Conservation (phyloP, 2,797 vertebrate species). For the Sciaenops ocellatus region DNA sequence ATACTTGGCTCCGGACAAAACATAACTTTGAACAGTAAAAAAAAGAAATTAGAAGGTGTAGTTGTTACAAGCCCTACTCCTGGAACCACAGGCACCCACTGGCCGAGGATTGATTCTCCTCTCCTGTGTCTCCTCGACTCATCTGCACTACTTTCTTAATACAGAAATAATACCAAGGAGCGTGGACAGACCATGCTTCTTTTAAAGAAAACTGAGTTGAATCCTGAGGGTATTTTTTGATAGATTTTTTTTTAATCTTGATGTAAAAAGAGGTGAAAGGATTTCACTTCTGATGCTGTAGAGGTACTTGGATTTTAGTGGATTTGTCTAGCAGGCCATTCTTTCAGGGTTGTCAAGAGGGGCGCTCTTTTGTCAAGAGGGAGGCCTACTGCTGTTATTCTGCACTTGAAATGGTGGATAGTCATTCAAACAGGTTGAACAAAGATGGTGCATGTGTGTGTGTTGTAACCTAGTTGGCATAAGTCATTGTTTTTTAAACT, state of each 20-base stretch:
- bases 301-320: constrained; percentile 38
- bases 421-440: constrained; percentile 34
- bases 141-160: constrained; percentile 26
- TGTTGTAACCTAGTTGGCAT: background rate
- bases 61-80: constrained; percentile 24
- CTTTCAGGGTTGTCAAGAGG: constrained; percentile 38
- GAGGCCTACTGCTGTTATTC: constrained; percentile 29
- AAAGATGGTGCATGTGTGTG: constrained; percentile 7
- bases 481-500: constrained; percentile 1
- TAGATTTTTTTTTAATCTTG: constrained; percentile 28
- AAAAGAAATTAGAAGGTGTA: constrained; percentile 41
- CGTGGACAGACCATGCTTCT: background rate
- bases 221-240: constrained; percentile 11
- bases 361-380: constrained; percentile 22
- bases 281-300: constrained; percentile 22
- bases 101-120: constrained; percentile 41
- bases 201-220: background rate
- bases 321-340: constrained; percentile 36
- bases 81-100: constrained; percentile 22
- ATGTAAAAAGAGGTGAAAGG: constrained; percentile 20
- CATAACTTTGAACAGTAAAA: constrained; percentile 52
- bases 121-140: constrained; percentile 27
- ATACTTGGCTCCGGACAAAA: constrained; percentile 43
- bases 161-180: constrained; percentile 19
- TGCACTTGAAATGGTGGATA: constrained; percentile 31